These are phyloP conservation scores for Arrhopalites spinosus DNA, from an alignment of 2,888 invertebrate genomes.

Conservation along the genomic window DNA sequence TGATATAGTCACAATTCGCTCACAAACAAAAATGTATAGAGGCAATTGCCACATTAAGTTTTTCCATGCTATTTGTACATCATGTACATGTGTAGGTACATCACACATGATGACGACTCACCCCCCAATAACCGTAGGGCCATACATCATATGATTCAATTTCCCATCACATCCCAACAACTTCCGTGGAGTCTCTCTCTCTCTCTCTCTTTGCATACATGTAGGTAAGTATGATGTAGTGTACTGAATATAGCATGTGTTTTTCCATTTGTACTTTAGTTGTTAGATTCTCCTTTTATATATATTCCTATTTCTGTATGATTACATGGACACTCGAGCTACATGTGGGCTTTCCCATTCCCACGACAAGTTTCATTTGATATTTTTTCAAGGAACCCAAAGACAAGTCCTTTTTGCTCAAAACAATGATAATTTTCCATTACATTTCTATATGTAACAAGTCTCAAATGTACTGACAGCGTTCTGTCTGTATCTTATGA, in stretches of 20 bases:
- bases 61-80: not conserved
- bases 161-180: not conserved
- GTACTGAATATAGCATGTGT: no score
- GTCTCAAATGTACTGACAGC: no score
- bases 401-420: not conserved
- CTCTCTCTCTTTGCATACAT: not conserved
- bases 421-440: no score
- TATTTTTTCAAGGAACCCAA: not conserved
- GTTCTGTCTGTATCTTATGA: no score
- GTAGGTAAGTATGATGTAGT: no score
- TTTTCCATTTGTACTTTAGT: not conserved
- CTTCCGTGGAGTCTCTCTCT: slow-evolving; percentile 7
- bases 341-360: slow-evolving; percentile 18
- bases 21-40: no score
- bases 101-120: not conserved
- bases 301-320: not conserved
- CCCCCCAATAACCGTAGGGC: not conserved
- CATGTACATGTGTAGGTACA: no score
- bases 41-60: not conserved
- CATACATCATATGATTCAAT: slow-evolving; percentile 9
- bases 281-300: not conserved
- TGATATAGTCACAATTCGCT: no score
- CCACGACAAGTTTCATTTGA: slow-evolving; percentile 12
- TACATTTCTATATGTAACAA: no score
- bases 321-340: slow-evolving; percentile 6